Percentiles rank a stretch among this genome's conserved stretches.
Evolutionary conservation across 2,888 invertebrate species (phyloP).

Genomic region (Calliphora vomitoria): DNA sequence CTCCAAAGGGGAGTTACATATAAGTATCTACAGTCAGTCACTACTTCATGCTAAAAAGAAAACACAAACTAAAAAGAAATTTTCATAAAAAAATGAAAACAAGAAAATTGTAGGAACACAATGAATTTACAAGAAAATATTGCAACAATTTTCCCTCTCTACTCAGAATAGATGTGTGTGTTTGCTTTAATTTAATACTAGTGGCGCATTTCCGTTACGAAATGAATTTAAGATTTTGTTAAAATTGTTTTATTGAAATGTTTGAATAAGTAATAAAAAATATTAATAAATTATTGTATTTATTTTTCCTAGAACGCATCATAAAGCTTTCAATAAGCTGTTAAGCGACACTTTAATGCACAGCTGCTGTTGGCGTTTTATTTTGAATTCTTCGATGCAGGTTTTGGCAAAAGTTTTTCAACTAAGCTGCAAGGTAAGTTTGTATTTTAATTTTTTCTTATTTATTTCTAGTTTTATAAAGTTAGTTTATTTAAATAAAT

Average conservation of each 20-base stretch:
- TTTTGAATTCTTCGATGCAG: not conserved
- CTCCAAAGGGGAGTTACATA: not conserved
- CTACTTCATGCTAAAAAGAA: not conserved
- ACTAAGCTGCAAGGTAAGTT: constrained; percentile 52
- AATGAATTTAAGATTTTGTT: constrained; percentile 30
- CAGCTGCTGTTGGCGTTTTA: constrained; percentile 36
- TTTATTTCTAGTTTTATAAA: too few relatives aligned
- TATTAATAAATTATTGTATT: not conserved
- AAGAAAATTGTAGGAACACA: too few relatives aligned
- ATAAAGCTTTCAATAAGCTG: not conserved
- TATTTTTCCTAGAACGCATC: constrained; percentile 8
- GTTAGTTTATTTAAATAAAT: too few relatives aligned
- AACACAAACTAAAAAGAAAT: constrained; percentile 10
- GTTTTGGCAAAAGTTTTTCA: not conserved
- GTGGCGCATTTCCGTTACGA: constrained; percentile 45
- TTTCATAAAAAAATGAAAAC: not conserved
- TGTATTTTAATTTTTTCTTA: not conserved
- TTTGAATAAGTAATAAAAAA: not conserved
- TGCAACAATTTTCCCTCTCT: not conserved
- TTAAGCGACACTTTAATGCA: not conserved
- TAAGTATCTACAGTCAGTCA: not conserved
- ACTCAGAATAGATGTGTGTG: too few relatives aligned
- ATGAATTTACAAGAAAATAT: constrained; percentile 4
- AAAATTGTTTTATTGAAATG: not conserved
- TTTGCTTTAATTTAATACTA: not conserved